Evolutionary conservation across 2,888 invertebrate species (phyloP).

Genomic region (Crioceris asparagi): DNA sequence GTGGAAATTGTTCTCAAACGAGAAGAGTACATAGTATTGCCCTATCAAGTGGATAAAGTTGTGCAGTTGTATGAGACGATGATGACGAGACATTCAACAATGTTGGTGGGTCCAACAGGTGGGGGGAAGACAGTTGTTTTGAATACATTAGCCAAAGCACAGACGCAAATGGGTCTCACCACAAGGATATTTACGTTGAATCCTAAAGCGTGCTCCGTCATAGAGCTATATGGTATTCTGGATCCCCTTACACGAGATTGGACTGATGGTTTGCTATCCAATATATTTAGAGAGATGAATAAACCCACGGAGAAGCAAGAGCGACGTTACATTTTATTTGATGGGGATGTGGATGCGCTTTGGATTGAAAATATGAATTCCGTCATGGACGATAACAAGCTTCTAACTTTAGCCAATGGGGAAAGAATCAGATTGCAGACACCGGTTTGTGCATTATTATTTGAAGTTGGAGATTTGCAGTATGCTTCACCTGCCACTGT

Average conservation of each 20-base stretch:
- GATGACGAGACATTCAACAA: constrained; percentile 87
- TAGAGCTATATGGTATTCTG: constrained; percentile 80
- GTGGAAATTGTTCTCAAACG: constrained; percentile 57
- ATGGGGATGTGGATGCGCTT: constrained; percentile 87
- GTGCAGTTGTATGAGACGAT: constrained; percentile 89
- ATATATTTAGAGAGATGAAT: constrained; percentile 86
- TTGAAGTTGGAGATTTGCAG: constrained; percentile 63
- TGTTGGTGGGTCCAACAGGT: constrained; percentile 88
- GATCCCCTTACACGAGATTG: constrained; percentile 82
- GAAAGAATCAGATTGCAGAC: constrained; percentile 60
- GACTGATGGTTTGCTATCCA: constrained; percentile 86
- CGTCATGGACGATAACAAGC: constrained; percentile 90
- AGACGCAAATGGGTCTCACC: constrained; percentile 59
- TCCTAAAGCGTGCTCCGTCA: constrained; percentile 83
- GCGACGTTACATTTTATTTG: constrained; percentile 66
- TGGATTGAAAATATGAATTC: constrained; percentile 98
- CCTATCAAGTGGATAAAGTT: constrained; percentile 56
- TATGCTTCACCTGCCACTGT: constrained; percentile 91
- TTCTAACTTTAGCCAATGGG: constrained; percentile 82
- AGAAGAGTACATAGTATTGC: constrained; percentile 56
- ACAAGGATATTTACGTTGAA: constrained; percentile 76
- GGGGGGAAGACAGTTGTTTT: constrained; percentile 86
- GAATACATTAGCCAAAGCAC: constrained; percentile 65
- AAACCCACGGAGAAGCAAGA: constrained; percentile 64
- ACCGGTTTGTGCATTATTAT: constrained; percentile 72